A percentile compares a stretch with the other conserved stretches of the same genome.
These are phyloP conservation scores for Cataglyphis albicans DNA, from an alignment of 2,888 invertebrate species.

Conservation along the genomic window DNA sequence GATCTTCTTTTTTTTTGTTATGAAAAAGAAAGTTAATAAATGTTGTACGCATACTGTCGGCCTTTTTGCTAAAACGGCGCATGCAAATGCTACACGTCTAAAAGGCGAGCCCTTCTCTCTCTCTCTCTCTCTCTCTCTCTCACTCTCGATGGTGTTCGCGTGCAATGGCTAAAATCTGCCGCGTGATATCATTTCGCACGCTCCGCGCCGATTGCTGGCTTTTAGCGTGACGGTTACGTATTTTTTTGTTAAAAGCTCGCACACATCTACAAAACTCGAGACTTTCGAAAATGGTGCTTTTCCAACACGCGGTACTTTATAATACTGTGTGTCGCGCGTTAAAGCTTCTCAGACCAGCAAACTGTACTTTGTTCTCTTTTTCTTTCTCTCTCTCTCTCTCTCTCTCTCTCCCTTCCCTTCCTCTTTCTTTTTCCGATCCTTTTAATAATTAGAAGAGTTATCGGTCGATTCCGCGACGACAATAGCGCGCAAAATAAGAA, in stretches of 20 bases:
- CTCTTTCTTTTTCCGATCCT: neutral
- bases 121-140: neutral
- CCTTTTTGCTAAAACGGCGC: slow-evolving; percentile 14
- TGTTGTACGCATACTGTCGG: slow-evolving; percentile 27
- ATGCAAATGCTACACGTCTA: slow-evolving; percentile 25
- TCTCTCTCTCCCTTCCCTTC: too few relatives aligned
- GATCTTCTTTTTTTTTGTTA: neutral
- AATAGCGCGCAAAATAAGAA: slow-evolving; percentile 39
- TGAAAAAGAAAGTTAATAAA: slow-evolving; percentile 30
- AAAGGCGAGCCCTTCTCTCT: slow-evolving; percentile 1
- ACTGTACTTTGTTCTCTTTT: neutral
- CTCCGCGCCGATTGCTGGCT: slow-evolving; percentile 42
- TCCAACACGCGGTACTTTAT: neutral
- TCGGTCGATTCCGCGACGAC: slow-evolving; percentile 21
- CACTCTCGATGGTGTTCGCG: neutral
- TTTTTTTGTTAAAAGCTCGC: slow-evolving; percentile 47
- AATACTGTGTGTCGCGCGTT: slow-evolving; percentile 33
- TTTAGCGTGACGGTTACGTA: slow-evolving; percentile 32
- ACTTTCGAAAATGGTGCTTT: slow-evolving; percentile 31
- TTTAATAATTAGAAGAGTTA: slow-evolving; percentile 42
- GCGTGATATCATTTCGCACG: slow-evolving; percentile 45
- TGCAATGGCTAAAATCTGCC: slow-evolving; percentile 34
- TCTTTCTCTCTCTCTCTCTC: neutral
- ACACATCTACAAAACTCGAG: neutral
- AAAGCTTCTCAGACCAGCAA: slow-evolving; percentile 22